These are phyloP conservation scores for Pteromalus puparum DNA, from an alignment of 1,140 invertebrate species.

Conservation along the genomic window DNA sequence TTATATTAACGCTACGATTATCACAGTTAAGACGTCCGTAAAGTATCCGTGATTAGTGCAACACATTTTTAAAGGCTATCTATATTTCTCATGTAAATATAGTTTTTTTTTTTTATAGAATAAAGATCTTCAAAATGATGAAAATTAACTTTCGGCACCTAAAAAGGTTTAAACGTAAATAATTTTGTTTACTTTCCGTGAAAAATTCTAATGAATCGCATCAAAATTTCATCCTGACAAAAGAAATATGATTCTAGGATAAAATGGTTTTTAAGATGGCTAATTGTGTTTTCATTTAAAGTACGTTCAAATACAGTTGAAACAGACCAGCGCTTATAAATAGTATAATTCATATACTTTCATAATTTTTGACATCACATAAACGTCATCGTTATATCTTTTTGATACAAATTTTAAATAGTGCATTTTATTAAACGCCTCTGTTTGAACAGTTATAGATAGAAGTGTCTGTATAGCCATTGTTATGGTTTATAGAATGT, in stretches of 20 bases:
- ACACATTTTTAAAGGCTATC: neutral
- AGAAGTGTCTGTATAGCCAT: neutral
- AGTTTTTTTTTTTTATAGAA: neutral
- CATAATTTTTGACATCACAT: neutral
- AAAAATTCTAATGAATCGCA: neutral
- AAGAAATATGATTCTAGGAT: neutral
- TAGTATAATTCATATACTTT: neutral
- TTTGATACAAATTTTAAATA: neutral
- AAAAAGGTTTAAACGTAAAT: constrained; percentile 2
- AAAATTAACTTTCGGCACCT: constrained; percentile 1
- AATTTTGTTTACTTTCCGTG: neutral
- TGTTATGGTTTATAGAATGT: constrained; percentile 61
- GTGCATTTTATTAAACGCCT: constrained; percentile 12
- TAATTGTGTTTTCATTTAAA: constrained; percentile 6
- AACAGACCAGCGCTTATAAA: constrained; percentile 24
- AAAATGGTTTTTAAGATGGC: neutral
- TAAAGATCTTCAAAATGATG: neutral
- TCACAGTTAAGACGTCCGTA: constrained; percentile 17
- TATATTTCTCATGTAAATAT: neutral
- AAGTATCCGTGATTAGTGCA: neutral
- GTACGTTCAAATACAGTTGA: neutral
- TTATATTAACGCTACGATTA: neutral
- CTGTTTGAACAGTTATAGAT: neutral
- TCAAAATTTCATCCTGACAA: neutral
- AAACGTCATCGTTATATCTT: neutral